Evolutionary conservation across 1,140 invertebrate species (phyloP), one percentile per base, ranked within the genome.

Genomic region (Heliconius congener): DNA sequence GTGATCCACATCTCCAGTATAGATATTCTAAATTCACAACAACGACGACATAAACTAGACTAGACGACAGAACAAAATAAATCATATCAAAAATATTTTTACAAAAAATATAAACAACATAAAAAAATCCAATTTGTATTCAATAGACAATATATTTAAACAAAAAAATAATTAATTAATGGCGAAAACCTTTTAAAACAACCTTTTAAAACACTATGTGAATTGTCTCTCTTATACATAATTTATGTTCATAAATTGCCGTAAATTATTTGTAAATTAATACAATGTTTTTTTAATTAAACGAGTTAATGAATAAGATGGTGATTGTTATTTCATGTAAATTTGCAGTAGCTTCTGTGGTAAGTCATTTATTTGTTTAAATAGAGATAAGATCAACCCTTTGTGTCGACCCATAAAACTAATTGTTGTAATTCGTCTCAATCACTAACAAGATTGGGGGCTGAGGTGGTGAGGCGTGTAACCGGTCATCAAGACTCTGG

Each of bases 371-470:
- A 91, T 89, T 86, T 88, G 89, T 88, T 90, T 88, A 85, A 84
- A 84, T 85, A 23, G 71, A 83, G 88, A 91, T 91, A 91, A 88
- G 73, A 86, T 86, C 80, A 77, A 83, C 84, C 86, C 89, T 87
- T 88, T 90, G 83, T 89, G 78, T 88, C 76, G 66, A 81, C 73
- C 85, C 84, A 87, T 91, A 87, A 90, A 88, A 91, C 78, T 91
- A 92, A 91, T 90, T 90, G 85, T 39, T 77, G 86, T 88, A 89
- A 91, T 91, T 88, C 81, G 81, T 92, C 88, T 91, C 84, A 87
- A 90, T 89, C 84, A 83, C 73, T 77, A 37, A 71, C 83, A 84
- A 87, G 85, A 88, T 87, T 90, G 84, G 84, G 78, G 73, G 70
- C 42, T 79, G 81, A 74, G 60, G 77, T 76, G 77, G 18, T 77